A percentile compares a stretch with the other conserved stretches of the same genome.
Evolutionary conservation across 2,888 invertebrate species (phyloP).

Genomic region (Stramonita haemastoma): DNA sequence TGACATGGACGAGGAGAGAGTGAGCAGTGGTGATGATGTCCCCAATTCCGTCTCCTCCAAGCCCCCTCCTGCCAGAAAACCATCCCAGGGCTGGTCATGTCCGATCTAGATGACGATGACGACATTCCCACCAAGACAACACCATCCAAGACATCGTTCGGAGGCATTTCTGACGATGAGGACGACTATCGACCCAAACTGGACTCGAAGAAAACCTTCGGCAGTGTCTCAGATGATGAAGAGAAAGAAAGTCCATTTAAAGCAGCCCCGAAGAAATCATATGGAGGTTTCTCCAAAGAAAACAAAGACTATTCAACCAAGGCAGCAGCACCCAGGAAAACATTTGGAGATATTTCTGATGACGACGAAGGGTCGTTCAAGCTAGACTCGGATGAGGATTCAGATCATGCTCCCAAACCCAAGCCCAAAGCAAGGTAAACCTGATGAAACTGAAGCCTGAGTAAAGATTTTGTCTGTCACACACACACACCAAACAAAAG

Average conservation of each 20-base stretch:
- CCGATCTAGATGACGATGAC: conserved; percentile 25
- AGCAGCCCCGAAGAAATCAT: conserved; percentile 13
- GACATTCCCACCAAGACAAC: conserved; percentile 27
- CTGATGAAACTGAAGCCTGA: neutral
- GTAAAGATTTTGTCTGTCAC: too few species aligned
- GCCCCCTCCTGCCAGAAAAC: conserved; percentile 26
- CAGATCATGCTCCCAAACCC: conserved; percentile 7
- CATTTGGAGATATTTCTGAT: conserved; percentile 33
- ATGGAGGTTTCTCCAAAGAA: neutral
- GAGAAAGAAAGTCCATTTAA: conserved; percentile 41
- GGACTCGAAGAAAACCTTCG: neutral
- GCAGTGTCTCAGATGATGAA: conserved; percentile 31
- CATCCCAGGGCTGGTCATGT: conserved; percentile 23
- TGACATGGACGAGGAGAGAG: conserved; percentile 51
- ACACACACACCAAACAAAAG: too few species aligned
- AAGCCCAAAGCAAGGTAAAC: conserved; percentile 25
- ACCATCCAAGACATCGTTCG: conserved; percentile 30
- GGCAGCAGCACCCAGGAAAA: conserved; percentile 18
- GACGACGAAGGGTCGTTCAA: conserved; percentile 47
- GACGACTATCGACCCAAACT: conserved; percentile 1
- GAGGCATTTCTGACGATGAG: conserved; percentile 16
- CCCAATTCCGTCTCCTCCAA: neutral
- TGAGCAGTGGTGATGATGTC: conserved; percentile 46
- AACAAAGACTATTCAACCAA: conserved; percentile 8
- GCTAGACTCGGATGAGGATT: conserved; percentile 27